Evolutionary conservation across 2,113 vertebrate species (phyloP), one percentile per base, ranked within the genome.

Genomic region (Leucosticte australis): DNA sequence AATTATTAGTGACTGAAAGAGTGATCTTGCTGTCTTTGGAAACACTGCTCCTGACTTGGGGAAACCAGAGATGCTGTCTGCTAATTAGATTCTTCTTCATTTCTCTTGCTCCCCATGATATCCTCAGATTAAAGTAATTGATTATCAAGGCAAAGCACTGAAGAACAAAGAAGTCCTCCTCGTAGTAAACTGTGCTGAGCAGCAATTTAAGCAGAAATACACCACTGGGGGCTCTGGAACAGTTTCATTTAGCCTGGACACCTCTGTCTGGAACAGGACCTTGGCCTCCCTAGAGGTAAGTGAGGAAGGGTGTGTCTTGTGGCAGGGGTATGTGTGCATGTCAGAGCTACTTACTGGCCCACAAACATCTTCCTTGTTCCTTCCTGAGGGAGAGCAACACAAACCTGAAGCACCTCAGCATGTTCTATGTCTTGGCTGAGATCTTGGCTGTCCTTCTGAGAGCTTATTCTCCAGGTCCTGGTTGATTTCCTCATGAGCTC

Each of bases 181-280:
- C 0, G 0, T 47, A 39, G 46, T 92, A 81, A 94, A 19, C n/a
- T 75, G 13, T 0, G 57, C 83, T 15, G 69, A 65, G 35, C 64
- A 83, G 35, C 82, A 63, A 3, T 81, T 83, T 63, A 90, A 77
- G 64, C 73, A 94, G 69, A 96, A 71, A 6, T 95, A 76, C 52
- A 13, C 80, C 57, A 97, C 95, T 41, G 93, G 84, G 20, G 71
- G 86, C 15, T 57, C 53, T 26, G 97, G 97, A 46, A 84, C 75
- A 55, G 67, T 31, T 93, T 92, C 76, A 21, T 97, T 97, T 89
- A 93, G 71, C 78, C 74, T 97, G 77, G 71, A 97, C 52, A 96
- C 94, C 0, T 86, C 89, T 73, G 69, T 53, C 77, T 97, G 96
- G 91, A 95, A 95, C 31, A 74, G 67, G 41, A 85, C 70, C 26